Evolutionary conservation across 2,113 vertebrate genomes (phyloP).

Genomic region (Marcusenius ussheri): DNA sequence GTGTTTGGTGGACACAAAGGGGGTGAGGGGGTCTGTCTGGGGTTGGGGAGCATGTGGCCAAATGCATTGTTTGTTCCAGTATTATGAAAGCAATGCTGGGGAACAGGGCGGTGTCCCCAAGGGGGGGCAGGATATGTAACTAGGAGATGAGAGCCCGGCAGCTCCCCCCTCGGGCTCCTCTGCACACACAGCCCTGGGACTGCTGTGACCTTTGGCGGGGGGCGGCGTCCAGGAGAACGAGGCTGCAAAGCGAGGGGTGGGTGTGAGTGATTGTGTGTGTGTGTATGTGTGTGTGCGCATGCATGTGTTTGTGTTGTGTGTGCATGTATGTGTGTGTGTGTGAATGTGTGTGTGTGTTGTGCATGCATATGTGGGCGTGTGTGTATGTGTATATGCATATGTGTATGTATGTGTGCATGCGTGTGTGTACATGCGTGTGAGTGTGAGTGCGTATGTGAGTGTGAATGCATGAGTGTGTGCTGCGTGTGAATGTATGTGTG

Average conservation of each 20-base stretch:
- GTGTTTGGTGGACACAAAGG: constrained; percentile 1
- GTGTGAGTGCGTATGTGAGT: background rate
- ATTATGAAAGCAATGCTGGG: background rate
- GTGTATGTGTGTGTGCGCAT: background rate
- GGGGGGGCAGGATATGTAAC: background rate
- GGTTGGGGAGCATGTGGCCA: background rate
- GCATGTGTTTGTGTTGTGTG: no score
- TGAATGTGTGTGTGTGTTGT: background rate
- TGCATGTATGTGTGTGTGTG: background rate
- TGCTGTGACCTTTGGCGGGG: background rate
- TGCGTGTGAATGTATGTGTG: background rate
- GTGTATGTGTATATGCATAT: background rate
- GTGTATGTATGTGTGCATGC: background rate
- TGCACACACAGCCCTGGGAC: background rate
- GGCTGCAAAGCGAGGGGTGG: background rate
- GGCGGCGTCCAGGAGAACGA: background rate
- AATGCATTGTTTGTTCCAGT: constrained; percentile 3
- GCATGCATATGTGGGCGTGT: background rate
- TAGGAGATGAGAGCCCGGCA: background rate
- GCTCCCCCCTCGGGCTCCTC: background rate
- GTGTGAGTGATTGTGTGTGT: background rate
- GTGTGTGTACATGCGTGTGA: background rate
- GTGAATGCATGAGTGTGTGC: background rate
- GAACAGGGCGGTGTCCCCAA: background rate
- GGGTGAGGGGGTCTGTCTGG: background rate